A percentile compares a stretch with the other conserved stretches of the same genome.
These are phyloP conservation scores for Tylochromis polylepis DNA, from an alignment of 2,113 vertebrate species.

Conservation along the genomic window DNA sequence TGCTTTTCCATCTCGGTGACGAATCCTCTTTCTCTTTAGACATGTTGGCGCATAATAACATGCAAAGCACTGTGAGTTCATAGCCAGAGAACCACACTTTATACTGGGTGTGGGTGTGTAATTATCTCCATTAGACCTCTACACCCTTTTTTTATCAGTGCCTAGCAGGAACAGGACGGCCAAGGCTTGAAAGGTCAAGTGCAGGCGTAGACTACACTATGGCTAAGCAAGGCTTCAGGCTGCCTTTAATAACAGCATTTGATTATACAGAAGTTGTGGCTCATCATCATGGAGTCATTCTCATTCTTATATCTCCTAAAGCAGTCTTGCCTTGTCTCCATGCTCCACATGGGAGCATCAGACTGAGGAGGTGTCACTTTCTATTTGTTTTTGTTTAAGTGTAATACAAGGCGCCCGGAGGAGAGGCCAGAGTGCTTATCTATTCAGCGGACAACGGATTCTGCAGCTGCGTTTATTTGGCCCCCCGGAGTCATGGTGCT, in stretches of 20 bases:
- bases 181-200: conserved; percentile 39
- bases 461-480: conserved; percentile 38
- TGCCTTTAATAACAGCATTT: background rate
- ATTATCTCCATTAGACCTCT: conserved; percentile 26
- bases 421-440: conserved; percentile 25
- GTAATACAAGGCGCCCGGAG: conserved; percentile 6
- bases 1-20: background rate
- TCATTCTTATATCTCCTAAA: background rate
- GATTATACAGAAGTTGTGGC: background rate
- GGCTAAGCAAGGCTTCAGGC: background rate
- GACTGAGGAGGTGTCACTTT: conserved; percentile 34
- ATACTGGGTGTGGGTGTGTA: background rate
- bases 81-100: background rate
- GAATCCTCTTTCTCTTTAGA: background rate
- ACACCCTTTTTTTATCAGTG: conserved; percentile 45
- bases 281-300: background rate
- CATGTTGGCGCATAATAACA: background rate
- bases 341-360: background rate
- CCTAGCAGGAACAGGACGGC: background rate
- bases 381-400: conserved; percentile 12
- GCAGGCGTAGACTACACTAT: background rate
- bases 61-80: background rate
- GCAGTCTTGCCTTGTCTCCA: background rate
- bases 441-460: conserved; percentile 5
- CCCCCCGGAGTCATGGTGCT: conserved; percentile 38